Base-by-base conservation (phyloP, 2,888 invertebrate genomes). In the Epicampocera succincta region DNA sequence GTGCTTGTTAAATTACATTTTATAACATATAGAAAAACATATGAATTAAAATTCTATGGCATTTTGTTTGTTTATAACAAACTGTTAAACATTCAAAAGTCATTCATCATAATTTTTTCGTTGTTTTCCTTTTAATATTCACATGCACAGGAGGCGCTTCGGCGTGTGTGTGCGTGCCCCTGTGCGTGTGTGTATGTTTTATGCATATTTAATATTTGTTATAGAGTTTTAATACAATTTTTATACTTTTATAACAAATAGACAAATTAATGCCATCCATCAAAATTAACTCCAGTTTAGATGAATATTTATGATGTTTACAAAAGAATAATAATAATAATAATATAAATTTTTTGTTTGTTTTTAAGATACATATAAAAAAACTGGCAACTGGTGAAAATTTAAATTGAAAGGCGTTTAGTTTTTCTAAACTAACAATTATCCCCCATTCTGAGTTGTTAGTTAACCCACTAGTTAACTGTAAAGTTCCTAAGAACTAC, bases 211-310 rank as follows among this genome's bases (percentile, higher is more conserved):
- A 50, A 58, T 12, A 52, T 58, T 73, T 60, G 66, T 46, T 58
- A 38, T 56, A 9, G 50, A 58, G 40, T 72, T 58, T 65, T 38
- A 38, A 25, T 52, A 25, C 5, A 21, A 3, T 54, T 60, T 25
- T 60, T 42, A 8, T 42, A 46, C 46, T 48, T 54, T 56, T 58
- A 3, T 40, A 54, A 46, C 44, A 50, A 74, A 82, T 60, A 83
- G 84, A 85, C 83, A 85, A 85, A 85, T 84, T 83, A 80, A 81
- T 83, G 81, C 84, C 85, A 85, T 85, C 85, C 84, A 85, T 85
- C 84, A 84, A 83, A 84, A 85, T 85, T 85, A 84, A 83, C 54
- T 69, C 73, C 19, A 60, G 40, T 79, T 75, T 74, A 75, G 61
- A 75, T 74, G 56, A 44, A 75, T 52, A 80, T 75, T 75, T 71